Conservation (phyloP, 2,797 vertebrate species). For the Coendou prehensilis region DNA sequence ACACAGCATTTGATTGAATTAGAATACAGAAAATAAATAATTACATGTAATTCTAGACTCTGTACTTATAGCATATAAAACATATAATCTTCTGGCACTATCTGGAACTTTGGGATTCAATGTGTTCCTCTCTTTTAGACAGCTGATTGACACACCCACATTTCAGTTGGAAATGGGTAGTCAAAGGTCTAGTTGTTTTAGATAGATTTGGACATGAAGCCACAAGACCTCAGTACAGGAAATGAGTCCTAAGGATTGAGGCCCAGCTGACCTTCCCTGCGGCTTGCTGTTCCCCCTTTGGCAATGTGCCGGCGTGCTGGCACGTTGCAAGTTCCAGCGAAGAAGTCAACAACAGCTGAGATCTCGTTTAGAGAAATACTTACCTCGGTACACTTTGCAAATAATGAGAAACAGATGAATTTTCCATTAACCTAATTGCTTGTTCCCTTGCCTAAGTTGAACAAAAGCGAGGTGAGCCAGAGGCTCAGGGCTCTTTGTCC, state of each 20-base stretch:
- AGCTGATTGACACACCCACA: not conserved
- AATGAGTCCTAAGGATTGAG: not conserved
- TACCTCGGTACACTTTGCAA: not conserved
- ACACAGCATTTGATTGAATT: not conserved
- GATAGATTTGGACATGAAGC: constrained; percentile 51
- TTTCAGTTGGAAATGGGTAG: constrained; percentile 51
- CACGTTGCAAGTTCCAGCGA: not conserved
- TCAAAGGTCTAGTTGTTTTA: constrained; percentile 45
- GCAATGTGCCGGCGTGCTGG: not conserved
- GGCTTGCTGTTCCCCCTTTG: not conserved
- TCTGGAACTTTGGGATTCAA: constrained; percentile 41
- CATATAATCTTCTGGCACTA: constrained; percentile 50
- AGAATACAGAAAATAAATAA: not conserved
- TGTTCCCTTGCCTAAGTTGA: not conserved
- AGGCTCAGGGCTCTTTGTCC: not conserved
- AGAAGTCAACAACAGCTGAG: not conserved
- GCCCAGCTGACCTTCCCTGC: not conserved
- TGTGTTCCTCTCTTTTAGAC: not conserved
- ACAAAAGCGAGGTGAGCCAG: not conserved
- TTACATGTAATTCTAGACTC: constrained; percentile 34
- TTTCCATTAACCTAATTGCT: not conserved
- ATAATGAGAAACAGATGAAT: not conserved
- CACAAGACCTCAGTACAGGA: not conserved
- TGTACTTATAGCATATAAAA: constrained; percentile 37
- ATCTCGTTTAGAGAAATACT: not conserved